Conservation (phyloP, 2,888 invertebrate genomes). For the Philereme vetulata region DNA sequence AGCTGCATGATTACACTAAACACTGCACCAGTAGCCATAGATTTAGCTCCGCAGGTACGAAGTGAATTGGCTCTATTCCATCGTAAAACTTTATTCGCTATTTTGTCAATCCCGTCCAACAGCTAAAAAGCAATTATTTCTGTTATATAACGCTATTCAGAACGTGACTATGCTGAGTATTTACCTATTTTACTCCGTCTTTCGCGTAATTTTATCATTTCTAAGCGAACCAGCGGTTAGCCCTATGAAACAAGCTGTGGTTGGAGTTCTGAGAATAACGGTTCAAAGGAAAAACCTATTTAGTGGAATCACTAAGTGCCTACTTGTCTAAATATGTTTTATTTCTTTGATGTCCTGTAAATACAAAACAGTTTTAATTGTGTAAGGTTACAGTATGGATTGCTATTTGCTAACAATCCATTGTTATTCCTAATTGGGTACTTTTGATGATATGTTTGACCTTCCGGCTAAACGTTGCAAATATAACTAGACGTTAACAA, state of each 20-base stretch:
- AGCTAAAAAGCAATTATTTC: constrained; percentile 36
- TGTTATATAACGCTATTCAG: constrained; percentile 30
- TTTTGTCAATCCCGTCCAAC: constrained; percentile 28
- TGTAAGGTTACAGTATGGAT: too few relatives aligned
- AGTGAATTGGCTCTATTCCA: constrained; percentile 23
- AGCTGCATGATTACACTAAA: too few relatives aligned
- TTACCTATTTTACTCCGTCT: constrained; percentile 25
- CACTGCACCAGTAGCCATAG: constrained; percentile 1
- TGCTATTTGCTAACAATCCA: too few relatives aligned
- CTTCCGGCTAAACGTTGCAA: too few relatives aligned
- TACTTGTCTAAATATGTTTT: background rate
- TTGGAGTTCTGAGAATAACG: constrained; percentile 25
- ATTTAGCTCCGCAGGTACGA: constrained; percentile 9
- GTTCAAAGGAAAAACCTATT: constrained; percentile 13
- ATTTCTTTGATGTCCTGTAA: too few relatives aligned
- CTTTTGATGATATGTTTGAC: too few relatives aligned
- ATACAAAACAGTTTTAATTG: too few relatives aligned
- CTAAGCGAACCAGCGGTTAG: constrained; percentile 25
- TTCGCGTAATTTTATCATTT: constrained; percentile 37
- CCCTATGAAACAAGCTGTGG: constrained; percentile 10
- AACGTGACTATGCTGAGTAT: constrained; percentile 31
- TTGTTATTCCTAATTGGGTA: too few relatives aligned
- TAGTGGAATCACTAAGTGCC: background rate
- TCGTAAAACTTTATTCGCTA: constrained; percentile 25
- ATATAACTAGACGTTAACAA: too few relatives aligned